These are phyloP conservation scores for Agonopterix heracliana DNA, from an alignment of 2,888 invertebrate genomes.

Conservation along the genomic window DNA sequence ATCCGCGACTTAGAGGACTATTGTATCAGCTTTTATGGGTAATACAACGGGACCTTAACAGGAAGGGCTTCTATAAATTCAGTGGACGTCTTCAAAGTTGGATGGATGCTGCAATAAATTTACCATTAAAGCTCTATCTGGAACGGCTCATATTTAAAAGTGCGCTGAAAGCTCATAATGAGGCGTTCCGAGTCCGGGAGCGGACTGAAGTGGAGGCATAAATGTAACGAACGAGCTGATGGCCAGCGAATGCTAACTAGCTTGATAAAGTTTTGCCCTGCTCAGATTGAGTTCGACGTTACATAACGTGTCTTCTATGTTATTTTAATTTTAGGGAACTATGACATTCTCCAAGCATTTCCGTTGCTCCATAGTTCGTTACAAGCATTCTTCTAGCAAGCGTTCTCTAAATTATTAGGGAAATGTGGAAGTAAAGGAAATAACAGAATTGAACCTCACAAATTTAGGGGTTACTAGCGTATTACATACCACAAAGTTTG, in stretches of 20 bases:
- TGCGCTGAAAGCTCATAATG: conserved; percentile 52
- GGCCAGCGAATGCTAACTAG: conserved; percentile 38
- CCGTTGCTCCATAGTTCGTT: no score
- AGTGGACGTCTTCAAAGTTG: conserved; percentile 24
- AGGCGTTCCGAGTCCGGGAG: conserved; percentile 37
- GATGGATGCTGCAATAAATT: conserved; percentile 38
- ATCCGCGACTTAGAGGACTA: conserved; percentile 21
- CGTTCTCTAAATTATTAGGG: no score
- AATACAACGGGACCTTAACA: conserved; percentile 3
- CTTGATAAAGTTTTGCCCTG: conserved; percentile 40
- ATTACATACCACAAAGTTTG: not conserved
- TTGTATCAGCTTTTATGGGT: conserved; percentile 9
- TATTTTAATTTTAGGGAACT: no score
- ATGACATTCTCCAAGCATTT: no score
- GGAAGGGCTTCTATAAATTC: conserved; percentile 17
- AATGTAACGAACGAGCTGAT: conserved; percentile 44
- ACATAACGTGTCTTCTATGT: not conserved
- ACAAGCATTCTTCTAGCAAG: no score
- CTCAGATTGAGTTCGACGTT: conserved; percentile 1
- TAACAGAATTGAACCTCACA: not conserved
- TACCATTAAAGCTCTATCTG: conserved; percentile 31
- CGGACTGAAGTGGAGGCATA: conserved; percentile 39
- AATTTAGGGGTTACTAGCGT: not conserved
- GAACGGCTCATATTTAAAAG: conserved; percentile 45
- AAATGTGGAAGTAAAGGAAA: not conserved